Evolutionary conservation across 1,140 invertebrate species (phyloP), one percentile per base, ranked within the genome.

Genomic region (Thereuonema tuberculata): DNA sequence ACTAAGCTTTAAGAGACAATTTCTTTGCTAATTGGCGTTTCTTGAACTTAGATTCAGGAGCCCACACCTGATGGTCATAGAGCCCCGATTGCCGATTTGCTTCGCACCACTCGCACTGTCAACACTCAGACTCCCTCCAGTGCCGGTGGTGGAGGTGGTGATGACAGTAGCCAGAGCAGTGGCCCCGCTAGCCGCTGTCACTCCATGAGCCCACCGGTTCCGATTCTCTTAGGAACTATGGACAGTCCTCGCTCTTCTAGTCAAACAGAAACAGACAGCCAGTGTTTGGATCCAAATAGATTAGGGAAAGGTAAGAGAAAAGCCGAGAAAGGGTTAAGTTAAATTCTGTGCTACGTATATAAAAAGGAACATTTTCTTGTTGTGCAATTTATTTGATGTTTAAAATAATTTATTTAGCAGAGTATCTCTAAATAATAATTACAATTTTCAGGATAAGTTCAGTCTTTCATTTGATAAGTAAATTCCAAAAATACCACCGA

Each of bases 41-140:
- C 47, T 47, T 58, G n/a, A 59, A 53, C 46, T 66, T 65, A 74
- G 68, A 60, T 64, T 53, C 65, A 71, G 55, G 69, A 71, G 71
- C 74, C 80, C n/a, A 86, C 84, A 55, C 86, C 86, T 20, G 87
- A 91, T 77, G 87, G 87, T 29, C 87, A 89, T 69, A 76, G 86
- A 64, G 87, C 87, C 29, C 87, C 87, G 23, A 73, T 89, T 58
- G 84, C 86, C 20, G 87, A 89, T 66, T 71, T 88, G 17, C 75
- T 86, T 29, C 75, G 83, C 61, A 63, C 61, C 25, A 83, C 79
- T 23, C 79, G 85, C 55, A 87, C 83, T 63, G 85, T 89, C 37
- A 85, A 89, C 69, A 89, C 87, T 17, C 87, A 89, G 74, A 91
- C 87, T 21, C 87, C 87, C 50, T 58, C 56, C 3, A 56, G 21